Conservation (phyloP, 2,113 vertebrate genomes). For the Gobius niger region DNA sequence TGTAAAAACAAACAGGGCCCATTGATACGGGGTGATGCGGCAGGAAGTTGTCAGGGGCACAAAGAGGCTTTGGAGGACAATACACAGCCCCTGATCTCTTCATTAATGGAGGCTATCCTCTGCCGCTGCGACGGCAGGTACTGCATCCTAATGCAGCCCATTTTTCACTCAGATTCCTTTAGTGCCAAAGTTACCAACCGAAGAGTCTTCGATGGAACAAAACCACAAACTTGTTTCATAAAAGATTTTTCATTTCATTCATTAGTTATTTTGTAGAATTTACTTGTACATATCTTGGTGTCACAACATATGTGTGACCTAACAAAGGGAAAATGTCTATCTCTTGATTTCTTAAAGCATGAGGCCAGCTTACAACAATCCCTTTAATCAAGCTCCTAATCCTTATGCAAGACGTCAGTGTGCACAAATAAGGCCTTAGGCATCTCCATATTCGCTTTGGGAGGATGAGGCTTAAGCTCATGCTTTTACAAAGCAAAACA, state of each 20-base stretch:
- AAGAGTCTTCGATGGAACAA: background rate
- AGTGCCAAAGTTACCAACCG: conserved; percentile 40
- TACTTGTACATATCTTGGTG: background rate
- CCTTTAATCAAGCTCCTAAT: conserved; percentile 75
- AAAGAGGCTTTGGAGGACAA: conserved; percentile 68
- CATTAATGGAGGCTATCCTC: conserved; percentile 75
- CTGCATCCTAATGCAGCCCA: conserved; percentile 68
- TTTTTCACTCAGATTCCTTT: conserved; percentile 63
- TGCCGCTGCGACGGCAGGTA: conserved; percentile 70
- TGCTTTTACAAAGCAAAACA: conserved; percentile 6
- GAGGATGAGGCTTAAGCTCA: conserved; percentile 25
- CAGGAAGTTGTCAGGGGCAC: conserved; percentile 70
- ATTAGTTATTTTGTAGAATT: too few species aligned
- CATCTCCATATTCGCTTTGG: conserved; percentile 60
- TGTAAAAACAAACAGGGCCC: conserved; percentile 74
- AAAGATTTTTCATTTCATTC: too few species aligned
- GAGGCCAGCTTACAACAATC: conserved; percentile 66
- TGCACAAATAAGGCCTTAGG: conserved; percentile 58
- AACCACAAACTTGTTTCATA: too few species aligned
- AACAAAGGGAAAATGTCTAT: conserved; percentile 54
- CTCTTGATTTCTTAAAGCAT: conserved; percentile 64
- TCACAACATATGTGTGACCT: conserved; percentile 16
- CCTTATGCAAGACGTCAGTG: conserved; percentile 69
- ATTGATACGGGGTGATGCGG: conserved; percentile 72
- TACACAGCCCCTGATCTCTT: conserved; percentile 76